Evolutionary conservation across 2,113 vertebrate species (phyloP).

Genomic region (Alexandromys fortis): DNA sequence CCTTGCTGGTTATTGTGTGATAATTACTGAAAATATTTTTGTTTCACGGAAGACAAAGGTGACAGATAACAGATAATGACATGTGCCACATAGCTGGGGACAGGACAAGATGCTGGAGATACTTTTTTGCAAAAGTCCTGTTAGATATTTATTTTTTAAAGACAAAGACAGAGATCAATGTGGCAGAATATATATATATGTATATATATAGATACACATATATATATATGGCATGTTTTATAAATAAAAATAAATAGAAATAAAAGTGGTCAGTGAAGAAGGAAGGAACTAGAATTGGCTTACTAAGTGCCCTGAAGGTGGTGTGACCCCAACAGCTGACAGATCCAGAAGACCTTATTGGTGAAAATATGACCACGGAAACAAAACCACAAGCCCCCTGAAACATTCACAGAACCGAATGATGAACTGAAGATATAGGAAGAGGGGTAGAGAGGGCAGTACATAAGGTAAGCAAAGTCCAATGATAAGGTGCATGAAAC

Average conservation of each 20-base stretch:
- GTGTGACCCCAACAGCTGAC: neutral
- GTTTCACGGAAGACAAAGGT: neutral
- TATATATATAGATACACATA: too few relatives aligned
- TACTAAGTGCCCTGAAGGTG: neutral
- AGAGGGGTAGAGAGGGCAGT: neutral
- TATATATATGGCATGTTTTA: neutral
- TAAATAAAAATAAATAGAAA: neutral
- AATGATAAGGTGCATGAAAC: rapidly evolving
- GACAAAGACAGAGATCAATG: neutral
- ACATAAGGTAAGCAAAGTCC: too few relatives aligned
- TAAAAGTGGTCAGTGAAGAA: neutral
- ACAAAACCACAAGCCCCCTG: neutral
- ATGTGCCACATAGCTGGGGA: neutral
- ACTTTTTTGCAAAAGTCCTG: neutral
- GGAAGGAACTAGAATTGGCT: neutral
- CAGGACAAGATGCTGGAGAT: neutral
- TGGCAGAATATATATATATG: neutral
- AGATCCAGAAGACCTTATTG: neutral
- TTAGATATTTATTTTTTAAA: neutral
- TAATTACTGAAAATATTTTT: neutral
- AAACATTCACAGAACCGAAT: neutral
- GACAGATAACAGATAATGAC: neutral
- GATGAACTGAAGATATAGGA: neutral
- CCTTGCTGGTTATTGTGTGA: neutral
- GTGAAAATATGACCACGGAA: neutral